Evolutionary conservation across 2,113 vertebrate genomes (phyloP), one percentile per base, ranked within the genome.

Genomic region (Zosterops japonicus): DNA sequence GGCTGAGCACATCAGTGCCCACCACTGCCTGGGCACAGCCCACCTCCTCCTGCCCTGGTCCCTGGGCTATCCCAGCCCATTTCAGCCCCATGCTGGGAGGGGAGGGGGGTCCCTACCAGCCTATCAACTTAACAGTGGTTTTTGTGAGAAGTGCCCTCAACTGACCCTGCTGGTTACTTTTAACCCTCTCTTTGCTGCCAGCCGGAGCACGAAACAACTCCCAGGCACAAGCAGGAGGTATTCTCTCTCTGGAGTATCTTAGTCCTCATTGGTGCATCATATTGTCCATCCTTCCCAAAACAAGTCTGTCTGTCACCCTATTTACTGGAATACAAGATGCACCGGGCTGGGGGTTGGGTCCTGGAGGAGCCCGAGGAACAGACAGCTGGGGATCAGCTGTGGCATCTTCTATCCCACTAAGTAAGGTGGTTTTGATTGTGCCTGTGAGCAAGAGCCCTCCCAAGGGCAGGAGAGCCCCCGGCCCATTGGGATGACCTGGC

Each of bases 181-280:
- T 96, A 97, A 97, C 96, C 95, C 94, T 96, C 96, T 96, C 93
- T 97, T 96, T 97, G 97, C 96, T 97, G 97, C 98, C 98, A 99
- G 98, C 98, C 98, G 99, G 99, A 99, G 97, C 98, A 98, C 94
- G 99, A 99, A 98, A 98, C 98, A 97, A 99, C 98, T 88, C 99
- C 99, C 96, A 98, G 98, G 97, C 99, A 99, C 98, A 99, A 99
- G 97, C 99, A 99, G 98, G 99, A 99, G 99, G 99, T 99, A 99
- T 98, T 98, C 87, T 95, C 39, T 96, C 91, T 96, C 94, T 96
- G 96, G 89, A 97, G 95, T 96, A 92, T 96, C 86, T 75, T 94
- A 80, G 84, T 87, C 67, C 79, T 92, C 93, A 93, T 95, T 53
- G 87, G 80, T 90, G 75, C 94, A 92, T 96, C 93, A 57, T 82